Percentiles rank a stretch among this genome's conserved stretches.
These are phyloP conservation scores for Rosalia funebris DNA, from an alignment of 2,888 invertebrate species.

Conservation along the genomic window DNA sequence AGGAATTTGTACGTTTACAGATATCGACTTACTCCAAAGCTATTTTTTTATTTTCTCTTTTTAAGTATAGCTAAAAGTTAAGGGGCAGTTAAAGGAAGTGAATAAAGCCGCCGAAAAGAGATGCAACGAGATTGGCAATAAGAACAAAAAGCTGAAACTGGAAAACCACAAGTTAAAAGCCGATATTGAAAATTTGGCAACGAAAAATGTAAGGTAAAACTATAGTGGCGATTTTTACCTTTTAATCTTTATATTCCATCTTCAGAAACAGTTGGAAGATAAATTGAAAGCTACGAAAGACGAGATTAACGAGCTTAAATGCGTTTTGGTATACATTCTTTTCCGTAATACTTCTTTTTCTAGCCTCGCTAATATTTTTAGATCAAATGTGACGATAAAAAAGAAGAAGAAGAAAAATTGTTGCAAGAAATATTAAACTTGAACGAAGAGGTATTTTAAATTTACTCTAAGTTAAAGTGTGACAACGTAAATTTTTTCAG, in stretches of 20 bases:
- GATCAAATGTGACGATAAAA: slow-evolving; percentile 30
- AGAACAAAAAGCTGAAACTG: slow-evolving; percentile 31
- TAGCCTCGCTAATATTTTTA: slow-evolving; percentile 27
- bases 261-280: slow-evolving; percentile 36
- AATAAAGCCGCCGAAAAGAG: slow-evolving; percentile 23
- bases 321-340: slow-evolving; percentile 3
- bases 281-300: slow-evolving; percentile 32
- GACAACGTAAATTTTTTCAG: slow-evolving; percentile 38
- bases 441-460: slow-evolving; percentile 45
- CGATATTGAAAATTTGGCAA: slow-evolving; percentile 26
- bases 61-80: slow-evolving; percentile 35
- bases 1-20: slow-evolving; percentile 39
- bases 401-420: slow-evolving; percentile 40
- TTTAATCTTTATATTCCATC: slow-evolving; percentile 17
- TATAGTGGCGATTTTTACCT: background rate
- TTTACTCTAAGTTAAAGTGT: slow-evolving; percentile 7
- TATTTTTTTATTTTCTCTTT: slow-evolving; percentile 14
- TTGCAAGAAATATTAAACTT: slow-evolving; percentile 37
- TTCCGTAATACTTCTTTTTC: background rate
- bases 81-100: slow-evolving; percentile 35
- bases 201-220: slow-evolving; percentile 31
- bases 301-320: slow-evolving; percentile 30
- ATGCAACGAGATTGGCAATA: slow-evolving; percentile 24
- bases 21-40: background rate
- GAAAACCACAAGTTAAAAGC: slow-evolving; percentile 31